Evolutionary conservation across 2,797 vertebrate genomes (phyloP).

Genomic region (Ciconia nigra): DNA sequence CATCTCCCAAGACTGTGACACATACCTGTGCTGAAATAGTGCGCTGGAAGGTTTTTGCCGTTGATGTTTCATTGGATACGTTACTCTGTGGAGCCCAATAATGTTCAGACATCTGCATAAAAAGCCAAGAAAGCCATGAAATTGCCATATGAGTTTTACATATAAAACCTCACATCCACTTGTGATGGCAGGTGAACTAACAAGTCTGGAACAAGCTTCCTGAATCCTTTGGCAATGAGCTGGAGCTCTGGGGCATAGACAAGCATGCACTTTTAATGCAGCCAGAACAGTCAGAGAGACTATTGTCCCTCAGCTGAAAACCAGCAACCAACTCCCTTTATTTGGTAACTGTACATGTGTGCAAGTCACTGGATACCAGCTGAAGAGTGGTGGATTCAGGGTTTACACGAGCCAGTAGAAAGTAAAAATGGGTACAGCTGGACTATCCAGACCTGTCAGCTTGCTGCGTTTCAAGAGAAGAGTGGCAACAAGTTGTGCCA

Average conservation of each 20-base stretch:
- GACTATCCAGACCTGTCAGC: not conserved
- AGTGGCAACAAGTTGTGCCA: not conserved
- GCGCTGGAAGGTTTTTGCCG: constrained; percentile 98
- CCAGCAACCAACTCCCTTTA: not conserved
- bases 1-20: not conserved
- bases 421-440: not conserved
- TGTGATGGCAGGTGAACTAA: not conserved
- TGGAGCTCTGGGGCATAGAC: not conserved
- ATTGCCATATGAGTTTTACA: not conserved
- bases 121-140: constrained; percentile 16
- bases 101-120: constrained; percentile 95
- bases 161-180: not conserved
- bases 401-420: not conserved
- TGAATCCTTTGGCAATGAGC: not conserved
- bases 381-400: not conserved
- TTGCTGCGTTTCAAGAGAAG: not conserved
- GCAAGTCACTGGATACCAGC: not conserved
- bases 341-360: not conserved
- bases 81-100: constrained; percentile 99
- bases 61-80: constrained; percentile 97
- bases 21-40: constrained; percentile 97
- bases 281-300: not conserved
- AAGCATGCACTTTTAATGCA: not conserved
- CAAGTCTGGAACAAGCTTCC: not conserved
- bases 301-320: not conserved